phyloP scores from a whole-genome alignment of 2,888 invertebrate species.

The Tromatobia lineatoria region DNA sequence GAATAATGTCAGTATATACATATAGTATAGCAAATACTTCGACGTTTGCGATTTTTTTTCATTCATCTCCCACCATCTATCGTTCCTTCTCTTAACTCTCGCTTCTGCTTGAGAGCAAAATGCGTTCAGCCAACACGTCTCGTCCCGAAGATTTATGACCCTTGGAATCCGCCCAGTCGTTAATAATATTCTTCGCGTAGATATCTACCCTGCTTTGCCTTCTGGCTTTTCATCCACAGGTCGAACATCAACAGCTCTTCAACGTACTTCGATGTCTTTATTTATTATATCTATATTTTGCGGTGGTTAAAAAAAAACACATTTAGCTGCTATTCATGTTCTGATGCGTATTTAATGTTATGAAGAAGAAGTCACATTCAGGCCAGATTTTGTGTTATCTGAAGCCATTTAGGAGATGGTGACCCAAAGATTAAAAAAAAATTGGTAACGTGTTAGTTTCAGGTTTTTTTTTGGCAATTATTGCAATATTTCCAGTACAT shows the following conservation, averaged over 20 bases:
- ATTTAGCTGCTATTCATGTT: too few relatives aligned
- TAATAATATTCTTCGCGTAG: conserved; percentile 67
- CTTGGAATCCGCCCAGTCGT: conserved; percentile 65
- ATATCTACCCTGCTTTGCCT: conserved; percentile 45
- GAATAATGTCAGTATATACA: conserved; percentile 40
- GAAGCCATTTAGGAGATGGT: too few relatives aligned
- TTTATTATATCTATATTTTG: not conserved
- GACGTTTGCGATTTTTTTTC: conserved; percentile 52
- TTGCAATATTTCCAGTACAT: too few relatives aligned
- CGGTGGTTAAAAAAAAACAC: not conserved
- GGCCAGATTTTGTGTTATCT: too few relatives aligned
- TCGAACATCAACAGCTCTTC: conserved; percentile 42
- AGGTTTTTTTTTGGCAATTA: not conserved
- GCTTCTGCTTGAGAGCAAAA: conserved; percentile 35
- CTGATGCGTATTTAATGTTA: too few relatives aligned
- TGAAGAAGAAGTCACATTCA: too few relatives aligned
- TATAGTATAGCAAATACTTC: conserved; percentile 24
- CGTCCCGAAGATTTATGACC: conserved; percentile 63
- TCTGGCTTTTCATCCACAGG: conserved; percentile 44
- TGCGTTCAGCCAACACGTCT: conserved; percentile 56
- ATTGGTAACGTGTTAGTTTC: not conserved
- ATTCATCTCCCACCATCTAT: conserved; percentile 10
- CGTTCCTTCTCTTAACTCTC: conserved; percentile 15
- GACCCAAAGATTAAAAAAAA: not conserved
- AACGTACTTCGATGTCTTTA: not conserved